These are phyloP conservation scores for Orthonevra nobilis DNA, from an alignment of 2,888 invertebrate genomes.

Conservation along the genomic window DNA sequence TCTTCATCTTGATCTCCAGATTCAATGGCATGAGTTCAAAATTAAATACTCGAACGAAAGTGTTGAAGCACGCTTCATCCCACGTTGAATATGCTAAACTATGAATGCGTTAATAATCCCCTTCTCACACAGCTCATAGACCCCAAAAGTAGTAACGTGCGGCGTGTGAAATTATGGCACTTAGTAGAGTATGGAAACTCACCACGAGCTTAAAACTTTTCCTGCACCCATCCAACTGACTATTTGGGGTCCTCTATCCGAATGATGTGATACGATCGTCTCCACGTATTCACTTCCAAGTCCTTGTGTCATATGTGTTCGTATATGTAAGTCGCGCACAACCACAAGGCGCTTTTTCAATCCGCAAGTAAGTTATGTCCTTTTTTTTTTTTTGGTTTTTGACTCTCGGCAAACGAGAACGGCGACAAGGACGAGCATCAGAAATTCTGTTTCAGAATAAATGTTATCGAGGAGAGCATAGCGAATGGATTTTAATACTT, in stretches of 20 bases:
- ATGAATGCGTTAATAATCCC: conserved; percentile 37
- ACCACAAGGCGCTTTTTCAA: not conserved
- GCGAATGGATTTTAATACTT: conserved; percentile 30
- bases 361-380: conserved; percentile 15
- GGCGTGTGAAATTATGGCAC: conserved; percentile 25
- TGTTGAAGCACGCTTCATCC: conserved; percentile 2
- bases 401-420: not conserved
- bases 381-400: not conserved
- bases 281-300: not conserved
- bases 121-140: conserved; percentile 14
- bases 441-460: conserved; percentile 26
- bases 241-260: not conserved
- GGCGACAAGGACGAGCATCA: conserved; percentile 23
- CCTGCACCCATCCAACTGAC: not conserved
- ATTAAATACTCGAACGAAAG: conserved; percentile 38
- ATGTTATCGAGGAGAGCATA: conserved; percentile 16
- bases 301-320: not conserved
- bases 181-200: conserved; percentile 22
- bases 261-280: conserved; percentile 20
- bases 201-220: conserved; percentile 46
- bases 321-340: not conserved
- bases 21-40: conserved; percentile 43
- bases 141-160: conserved; percentile 24
- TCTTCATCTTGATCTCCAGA: conserved; percentile 30
- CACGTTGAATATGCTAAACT: conserved; percentile 22